Conservation (phyloP, 2,888 invertebrate species). For the Melitaea athalia region DNA sequence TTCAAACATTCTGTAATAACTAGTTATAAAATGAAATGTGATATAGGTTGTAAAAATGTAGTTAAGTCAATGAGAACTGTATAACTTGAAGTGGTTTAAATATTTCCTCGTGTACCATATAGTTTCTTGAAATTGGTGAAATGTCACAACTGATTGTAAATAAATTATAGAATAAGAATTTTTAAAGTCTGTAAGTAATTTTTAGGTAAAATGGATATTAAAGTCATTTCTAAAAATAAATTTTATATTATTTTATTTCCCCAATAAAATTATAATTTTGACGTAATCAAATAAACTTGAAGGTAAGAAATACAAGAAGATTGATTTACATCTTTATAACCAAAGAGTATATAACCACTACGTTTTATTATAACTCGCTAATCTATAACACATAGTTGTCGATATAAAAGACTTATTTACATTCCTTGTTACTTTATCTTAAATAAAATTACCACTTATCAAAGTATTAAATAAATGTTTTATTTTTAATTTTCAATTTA, state of each 20-base stretch:
- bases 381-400: too few species aligned
- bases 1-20: conserved; percentile 35
- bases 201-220: conserved; percentile 74
- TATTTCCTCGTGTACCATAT: conserved; percentile 61
- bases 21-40: conserved; percentile 79
- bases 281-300: neutral
- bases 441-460: too few species aligned
- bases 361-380: too few species aligned
- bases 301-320: neutral
- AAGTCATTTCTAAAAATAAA: conserved; percentile 75
- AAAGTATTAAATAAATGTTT: too few species aligned
- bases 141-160: conserved; percentile 68
- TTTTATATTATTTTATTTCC: conserved; percentile 33
- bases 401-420: too few species aligned
- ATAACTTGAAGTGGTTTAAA: conserved; percentile 53
- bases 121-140: conserved; percentile 51
- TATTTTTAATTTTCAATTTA: too few species aligned
- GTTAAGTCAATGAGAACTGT: conserved; percentile 70
- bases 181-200: conserved; percentile 81
- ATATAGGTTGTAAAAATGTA: conserved; percentile 80
- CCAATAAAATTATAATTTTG: conserved; percentile 11
- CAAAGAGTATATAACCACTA: too few species aligned
- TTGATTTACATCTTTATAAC: too few species aligned
- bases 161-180: conserved; percentile 77
- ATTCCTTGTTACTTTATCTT: too few species aligned